Evolutionary conservation across 1,140 invertebrate species (phyloP).

Genomic region (Halesus radiatus): DNA sequence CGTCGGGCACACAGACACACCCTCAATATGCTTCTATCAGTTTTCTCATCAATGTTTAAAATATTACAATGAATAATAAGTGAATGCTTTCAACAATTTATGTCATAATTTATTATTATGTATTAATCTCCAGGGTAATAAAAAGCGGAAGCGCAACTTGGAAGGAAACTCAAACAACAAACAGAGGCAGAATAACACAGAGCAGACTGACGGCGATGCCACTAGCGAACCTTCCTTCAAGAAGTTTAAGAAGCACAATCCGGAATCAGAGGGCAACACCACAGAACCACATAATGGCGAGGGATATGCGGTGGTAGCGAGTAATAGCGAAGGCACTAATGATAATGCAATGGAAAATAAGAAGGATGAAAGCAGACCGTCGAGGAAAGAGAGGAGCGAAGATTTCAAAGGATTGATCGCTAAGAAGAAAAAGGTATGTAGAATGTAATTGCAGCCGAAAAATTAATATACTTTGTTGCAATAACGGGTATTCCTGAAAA

Average conservation of each 20-base stretch:
- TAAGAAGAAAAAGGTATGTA: constrained; percentile 54
- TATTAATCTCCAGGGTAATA: constrained; percentile 50
- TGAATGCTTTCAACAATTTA: too few species aligned
- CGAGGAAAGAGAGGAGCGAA: constrained; percentile 25
- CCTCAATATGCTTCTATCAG: too few species aligned
- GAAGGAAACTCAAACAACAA: constrained; percentile 1
- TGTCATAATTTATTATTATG: neutral
- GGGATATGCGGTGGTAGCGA: neutral
- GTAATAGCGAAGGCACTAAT: neutral
- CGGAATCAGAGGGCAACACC: constrained; percentile 4
- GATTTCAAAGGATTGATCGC: constrained; percentile 50
- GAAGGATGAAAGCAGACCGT: constrained; percentile 34
- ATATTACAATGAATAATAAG: too few species aligned
- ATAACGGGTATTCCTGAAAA: too few species aligned
- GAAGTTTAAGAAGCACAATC: constrained; percentile 23
- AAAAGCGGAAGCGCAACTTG: constrained; percentile 51
- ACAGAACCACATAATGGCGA: neutral
- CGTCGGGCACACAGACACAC: too few species aligned
- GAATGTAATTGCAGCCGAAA: neutral
- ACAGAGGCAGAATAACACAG: constrained; percentile 5
- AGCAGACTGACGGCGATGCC: neutral
- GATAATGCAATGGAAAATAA: constrained; percentile 5
- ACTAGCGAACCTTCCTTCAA: neutral
- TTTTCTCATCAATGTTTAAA: too few species aligned
- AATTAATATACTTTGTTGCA: neutral